Evolutionary conservation across 2,888 invertebrate species (phyloP), one percentile per base, ranked within the genome.

Genomic region (Dioctria rufipes): DNA sequence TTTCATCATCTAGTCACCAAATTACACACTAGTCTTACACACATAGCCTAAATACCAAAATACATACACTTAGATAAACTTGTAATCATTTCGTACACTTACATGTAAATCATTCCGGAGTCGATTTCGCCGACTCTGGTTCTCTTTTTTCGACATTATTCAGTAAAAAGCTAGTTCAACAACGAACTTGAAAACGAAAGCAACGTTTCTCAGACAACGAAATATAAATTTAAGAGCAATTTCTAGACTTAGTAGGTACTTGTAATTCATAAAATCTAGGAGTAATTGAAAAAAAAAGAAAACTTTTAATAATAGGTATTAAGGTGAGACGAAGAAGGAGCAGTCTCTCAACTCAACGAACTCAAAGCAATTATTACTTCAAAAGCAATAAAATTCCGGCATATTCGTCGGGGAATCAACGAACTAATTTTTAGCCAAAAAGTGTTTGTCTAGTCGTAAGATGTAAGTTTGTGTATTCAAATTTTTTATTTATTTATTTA

Each of bases 161-260:
- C 82, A 81, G 82, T 82, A 80, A 77, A 63, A 82, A 66, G 66
- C 81, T 78, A 61, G 82, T 82, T 82, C 81, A 81, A 82, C 82
- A 85, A 83, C 84, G 83, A 84, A 85, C 84, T 84, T 85, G 85
- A 85, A 85, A 84, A 84, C 86, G 84, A 88, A 88, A 89, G 89
- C 89, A 85, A 89, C 87, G 89, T 89, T 89, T 89, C 89, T 87
- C 86, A 89, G 85, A 89, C 89, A 89, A 89, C 89, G 89, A 89
- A 89, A 87, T 89, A 89, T 88, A 85, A 58, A 51, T 85, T 80
- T 88, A 88, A 88, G 88, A 83, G 85, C 85, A 84, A 78, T 81
- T 75, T 83, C 25, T 25, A 25, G 25, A 25, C 25, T 25, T 25
- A 25, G 25, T 82, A 81, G 69, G 78, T 80, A 80, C 61, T 43